A percentile compares a stretch with the other conserved stretches of the same genome.
Conservation (phyloP, 2,888 invertebrate genomes). For the Cheilosia scutellata region DNA sequence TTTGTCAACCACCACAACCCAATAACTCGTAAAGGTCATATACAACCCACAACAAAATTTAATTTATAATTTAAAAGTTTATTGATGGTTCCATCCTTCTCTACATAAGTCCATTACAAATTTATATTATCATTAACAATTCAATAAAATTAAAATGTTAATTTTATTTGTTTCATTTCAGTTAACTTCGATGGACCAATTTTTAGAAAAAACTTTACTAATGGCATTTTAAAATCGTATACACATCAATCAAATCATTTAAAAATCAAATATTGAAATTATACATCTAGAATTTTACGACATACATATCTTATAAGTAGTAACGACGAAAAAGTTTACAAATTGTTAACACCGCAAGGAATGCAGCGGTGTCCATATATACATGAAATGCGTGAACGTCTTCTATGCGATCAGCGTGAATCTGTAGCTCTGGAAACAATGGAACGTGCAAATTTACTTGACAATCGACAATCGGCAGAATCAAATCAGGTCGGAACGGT, state of each 20-base stretch:
- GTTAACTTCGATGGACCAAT: slow-evolving; percentile 72
- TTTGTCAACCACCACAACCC: too few species aligned
- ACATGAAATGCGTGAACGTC: slow-evolving; percentile 96
- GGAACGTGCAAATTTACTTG: slow-evolving; percentile 85
- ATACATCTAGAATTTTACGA: slow-evolving; percentile 9
- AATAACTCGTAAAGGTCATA: too few species aligned
- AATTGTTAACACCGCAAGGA: slow-evolving; percentile 78
- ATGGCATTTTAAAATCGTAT: slow-evolving; percentile 57
- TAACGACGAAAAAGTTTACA: slow-evolving; percentile 41
- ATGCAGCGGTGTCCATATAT: slow-evolving; percentile 92
- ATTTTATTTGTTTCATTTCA: slow-evolving; percentile 49
- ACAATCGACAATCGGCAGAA: slow-evolving; percentile 84
- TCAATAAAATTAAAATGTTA: background rate
- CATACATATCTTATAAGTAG: slow-evolving; percentile 43
- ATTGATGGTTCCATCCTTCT: too few species aligned
- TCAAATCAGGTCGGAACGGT: slow-evolving; percentile 93
- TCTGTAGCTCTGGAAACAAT: slow-evolving; percentile 87
- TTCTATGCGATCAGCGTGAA: slow-evolving; percentile 90
- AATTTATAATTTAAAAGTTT: too few species aligned
- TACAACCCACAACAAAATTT: too few species aligned
- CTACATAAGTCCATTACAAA: background rate
- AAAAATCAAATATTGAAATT: background rate
- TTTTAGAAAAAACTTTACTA: slow-evolving; percentile 39
- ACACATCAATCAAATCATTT: slow-evolving; percentile 38
- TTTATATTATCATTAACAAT: background rate